Conservation (phyloP, 2,888 invertebrate species). For the Acronicta alni region DNA sequence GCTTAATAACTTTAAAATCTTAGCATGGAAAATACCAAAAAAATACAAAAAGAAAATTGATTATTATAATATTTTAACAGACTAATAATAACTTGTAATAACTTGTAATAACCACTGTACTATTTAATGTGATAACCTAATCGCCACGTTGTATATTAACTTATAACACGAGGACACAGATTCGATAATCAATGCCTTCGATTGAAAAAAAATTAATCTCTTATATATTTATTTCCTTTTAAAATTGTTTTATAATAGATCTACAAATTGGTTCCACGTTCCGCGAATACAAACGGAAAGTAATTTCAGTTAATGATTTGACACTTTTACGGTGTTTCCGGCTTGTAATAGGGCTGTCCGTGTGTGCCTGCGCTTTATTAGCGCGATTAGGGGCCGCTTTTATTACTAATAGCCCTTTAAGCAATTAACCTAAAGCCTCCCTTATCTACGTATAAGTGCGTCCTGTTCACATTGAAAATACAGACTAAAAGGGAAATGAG, state of each 20-base stretch:
- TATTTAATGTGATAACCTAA: too few species aligned
- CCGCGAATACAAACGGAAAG: slow-evolving; percentile 65
- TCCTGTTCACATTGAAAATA: slow-evolving; percentile 32
- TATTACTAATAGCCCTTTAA: slow-evolving; percentile 76
- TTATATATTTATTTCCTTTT: slow-evolving; percentile 24
- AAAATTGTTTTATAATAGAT: slow-evolving; percentile 25
- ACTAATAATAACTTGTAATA: too few species aligned
- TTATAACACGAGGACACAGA: too few species aligned
- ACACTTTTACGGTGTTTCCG: slow-evolving; percentile 76
- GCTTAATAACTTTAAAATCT: too few species aligned
- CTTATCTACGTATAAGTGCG: slow-evolving; percentile 51
- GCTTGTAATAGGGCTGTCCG: slow-evolving; percentile 62
- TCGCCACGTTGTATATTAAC: too few species aligned
- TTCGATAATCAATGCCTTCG: too few species aligned
- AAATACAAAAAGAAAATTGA: too few species aligned
- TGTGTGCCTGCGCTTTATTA: slow-evolving; percentile 75
- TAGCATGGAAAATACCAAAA: too few species aligned
- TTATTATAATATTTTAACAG: too few species aligned
- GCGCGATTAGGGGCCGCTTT: slow-evolving; percentile 72
- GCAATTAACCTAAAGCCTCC: slow-evolving; percentile 69
- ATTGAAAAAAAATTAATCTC: background rate
- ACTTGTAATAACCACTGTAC: too few species aligned
- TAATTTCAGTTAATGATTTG: slow-evolving; percentile 81
- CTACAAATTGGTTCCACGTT: slow-evolving; percentile 43
- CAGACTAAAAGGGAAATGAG: slow-evolving; percentile 33